phyloP scores from a whole-genome alignment of 2,797 vertebrate species.

The Limosa lapponica region DNA sequence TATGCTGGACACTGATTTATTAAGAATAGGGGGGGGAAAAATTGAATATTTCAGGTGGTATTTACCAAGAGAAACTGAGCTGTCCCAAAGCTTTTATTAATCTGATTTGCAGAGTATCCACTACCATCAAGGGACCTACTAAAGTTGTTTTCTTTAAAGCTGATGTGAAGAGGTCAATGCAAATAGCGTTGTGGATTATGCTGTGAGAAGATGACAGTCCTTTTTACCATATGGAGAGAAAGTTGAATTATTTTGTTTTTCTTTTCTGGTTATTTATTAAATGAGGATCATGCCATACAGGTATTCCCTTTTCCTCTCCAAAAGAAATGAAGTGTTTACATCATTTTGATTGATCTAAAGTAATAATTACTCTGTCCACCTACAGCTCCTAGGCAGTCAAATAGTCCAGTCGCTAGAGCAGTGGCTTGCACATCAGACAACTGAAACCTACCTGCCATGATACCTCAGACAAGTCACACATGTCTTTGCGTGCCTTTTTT shows the following conservation, averaged over 20 bases:
- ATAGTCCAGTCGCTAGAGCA: neutral
- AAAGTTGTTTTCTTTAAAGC: conserved; percentile 71
- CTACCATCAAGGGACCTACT: conserved; percentile 56
- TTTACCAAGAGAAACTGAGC: conserved; percentile 69
- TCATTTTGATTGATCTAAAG: conserved; percentile 59
- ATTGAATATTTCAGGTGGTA: conserved; percentile 65
- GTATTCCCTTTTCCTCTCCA: conserved; percentile 51
- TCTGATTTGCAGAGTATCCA: conserved; percentile 73
- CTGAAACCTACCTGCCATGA: neutral
- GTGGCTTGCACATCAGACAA: neutral
- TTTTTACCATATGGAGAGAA: conserved; percentile 65
- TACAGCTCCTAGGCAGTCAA: neutral
- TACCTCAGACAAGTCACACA: neutral
- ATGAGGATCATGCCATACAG: conserved; percentile 19
- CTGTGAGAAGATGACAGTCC: conserved; percentile 52
- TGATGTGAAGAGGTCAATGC: conserved; percentile 67
- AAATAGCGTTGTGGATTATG: conserved; percentile 16
- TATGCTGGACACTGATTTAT: conserved; percentile 38
- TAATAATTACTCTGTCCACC: conserved; percentile 36
- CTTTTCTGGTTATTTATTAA: conserved; percentile 68
- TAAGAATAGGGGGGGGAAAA: neutral
- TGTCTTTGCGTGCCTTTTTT: neutral
- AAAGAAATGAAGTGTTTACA: conserved; percentile 59
- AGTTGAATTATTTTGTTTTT: conserved; percentile 67
- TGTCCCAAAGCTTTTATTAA: conserved; percentile 76